Evolutionary conservation across 1,140 invertebrate species (phyloP).

Genomic region (Papilio polyxenes): DNA sequence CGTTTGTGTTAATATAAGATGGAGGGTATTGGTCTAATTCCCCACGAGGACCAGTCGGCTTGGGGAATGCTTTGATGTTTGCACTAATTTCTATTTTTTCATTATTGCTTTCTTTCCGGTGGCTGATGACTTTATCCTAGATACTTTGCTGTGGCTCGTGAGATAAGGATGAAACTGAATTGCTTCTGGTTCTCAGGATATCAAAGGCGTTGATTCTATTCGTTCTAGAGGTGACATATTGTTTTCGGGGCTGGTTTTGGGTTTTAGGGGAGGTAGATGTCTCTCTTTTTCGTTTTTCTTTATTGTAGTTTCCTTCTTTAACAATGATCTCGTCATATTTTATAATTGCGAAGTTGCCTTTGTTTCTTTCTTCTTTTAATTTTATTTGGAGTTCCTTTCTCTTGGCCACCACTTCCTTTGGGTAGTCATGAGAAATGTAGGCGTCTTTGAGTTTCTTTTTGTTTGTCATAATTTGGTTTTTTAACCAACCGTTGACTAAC

Average conservation of each 20-base stretch:
- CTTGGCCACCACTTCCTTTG: constrained; percentile 44
- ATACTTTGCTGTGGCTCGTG: neutral
- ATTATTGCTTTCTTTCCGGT: neutral
- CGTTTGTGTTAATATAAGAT: neutral
- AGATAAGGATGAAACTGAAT: neutral
- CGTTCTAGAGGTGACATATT: neutral
- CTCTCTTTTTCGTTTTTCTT: neutral
- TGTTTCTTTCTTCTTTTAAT: constrained; percentile 49
- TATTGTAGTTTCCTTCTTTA: constrained; percentile 39
- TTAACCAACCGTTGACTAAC: constrained; percentile 45
- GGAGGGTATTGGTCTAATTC: constrained; percentile 42
- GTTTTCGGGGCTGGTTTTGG: neutral
- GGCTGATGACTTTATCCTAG: constrained; percentile 13
- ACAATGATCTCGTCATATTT: constrained; percentile 51
- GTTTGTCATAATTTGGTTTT: constrained; percentile 43
- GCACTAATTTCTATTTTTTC: neutral
- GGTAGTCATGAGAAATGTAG: constrained; percentile 47
- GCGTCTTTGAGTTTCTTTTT: constrained; percentile 46
- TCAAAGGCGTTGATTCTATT: constrained; percentile 15
- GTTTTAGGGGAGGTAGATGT: neutral
- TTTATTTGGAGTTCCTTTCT: constrained; percentile 42
- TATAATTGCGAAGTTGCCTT: constrained; percentile 49
- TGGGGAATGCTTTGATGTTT: constrained; percentile 27
- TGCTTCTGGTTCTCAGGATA: neutral
- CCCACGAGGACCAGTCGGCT: constrained; percentile 9